These are phyloP conservation scores for Brachystomella parvula DNA, from an alignment of 1,140 invertebrate species.

Conservation along the genomic window DNA sequence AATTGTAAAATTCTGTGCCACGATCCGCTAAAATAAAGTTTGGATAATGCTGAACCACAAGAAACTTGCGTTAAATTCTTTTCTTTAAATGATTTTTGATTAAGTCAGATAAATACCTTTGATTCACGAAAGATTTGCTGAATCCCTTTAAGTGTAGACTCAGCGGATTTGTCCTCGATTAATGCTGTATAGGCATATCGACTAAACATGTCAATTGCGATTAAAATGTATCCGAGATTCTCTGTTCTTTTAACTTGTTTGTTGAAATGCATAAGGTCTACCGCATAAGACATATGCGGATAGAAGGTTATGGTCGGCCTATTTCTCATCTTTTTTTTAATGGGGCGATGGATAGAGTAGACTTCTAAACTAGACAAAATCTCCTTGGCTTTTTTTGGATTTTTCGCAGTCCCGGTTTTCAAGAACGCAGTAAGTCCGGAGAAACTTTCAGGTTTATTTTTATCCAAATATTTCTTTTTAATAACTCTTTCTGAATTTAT, in stretches of 20 bases:
- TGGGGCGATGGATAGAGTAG: neutral
- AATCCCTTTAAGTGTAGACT: neutral
- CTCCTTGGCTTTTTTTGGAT: neutral
- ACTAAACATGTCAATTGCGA: neutral
- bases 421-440: neutral
- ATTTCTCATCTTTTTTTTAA: neutral
- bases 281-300: neutral
- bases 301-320: neutral
- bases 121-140: neutral
- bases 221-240: neutral
- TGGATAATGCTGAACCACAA: conserved; percentile 5
- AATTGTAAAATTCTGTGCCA: neutral
- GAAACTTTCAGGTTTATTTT: neutral
- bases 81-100: neutral
- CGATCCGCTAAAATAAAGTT: neutral
- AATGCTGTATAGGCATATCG: neutral
- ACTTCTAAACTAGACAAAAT: neutral
- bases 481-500: too few species aligned
- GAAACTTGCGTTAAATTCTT: neutral
- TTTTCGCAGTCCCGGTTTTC: neutral
- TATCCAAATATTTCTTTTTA: neutral
- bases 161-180: neutral
- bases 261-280: neutral
- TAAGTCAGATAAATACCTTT: too few species aligned
- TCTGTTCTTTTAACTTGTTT: neutral